Conservation (phyloP, 2,888 invertebrate species). For the Hirtodrosophila trivittata region DNA sequence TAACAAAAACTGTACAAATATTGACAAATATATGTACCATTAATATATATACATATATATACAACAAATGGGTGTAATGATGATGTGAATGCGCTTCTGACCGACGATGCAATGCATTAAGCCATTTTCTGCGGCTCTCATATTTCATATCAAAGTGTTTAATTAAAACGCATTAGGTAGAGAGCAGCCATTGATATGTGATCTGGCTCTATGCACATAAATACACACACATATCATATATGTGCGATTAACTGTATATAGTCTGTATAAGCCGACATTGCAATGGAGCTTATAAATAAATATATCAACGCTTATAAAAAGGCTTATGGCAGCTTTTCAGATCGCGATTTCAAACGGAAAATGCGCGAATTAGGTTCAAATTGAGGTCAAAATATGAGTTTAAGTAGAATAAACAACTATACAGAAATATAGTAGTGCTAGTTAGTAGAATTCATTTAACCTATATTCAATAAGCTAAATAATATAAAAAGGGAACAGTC, state of each 20-base stretch:
- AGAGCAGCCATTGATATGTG: neutral
- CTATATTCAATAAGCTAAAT: too few species aligned
- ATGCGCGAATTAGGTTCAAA: neutral
- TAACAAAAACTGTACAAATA: constrained; percentile 48
- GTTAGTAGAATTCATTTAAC: too few species aligned
- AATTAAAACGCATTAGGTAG: constrained; percentile 61
- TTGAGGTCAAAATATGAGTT: neutral
- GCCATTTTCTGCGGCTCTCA: constrained; percentile 35
- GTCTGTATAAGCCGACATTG: constrained; percentile 11
- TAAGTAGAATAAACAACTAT: too few species aligned
- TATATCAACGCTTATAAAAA: neutral
- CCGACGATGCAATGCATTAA: constrained; percentile 37
- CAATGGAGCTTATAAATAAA: constrained; percentile 7
- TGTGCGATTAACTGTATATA: constrained; percentile 12
- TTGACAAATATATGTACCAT: constrained; percentile 27
- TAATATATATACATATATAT: neutral
- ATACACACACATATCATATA: neutral
- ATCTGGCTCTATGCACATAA: neutral
- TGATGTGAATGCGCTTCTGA: constrained; percentile 5
- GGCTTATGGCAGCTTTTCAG: neutral
- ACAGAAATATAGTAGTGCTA: too few species aligned
- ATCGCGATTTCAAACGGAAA: neutral
- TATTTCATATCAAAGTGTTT: constrained; percentile 41
- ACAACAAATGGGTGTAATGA: constrained; percentile 9
- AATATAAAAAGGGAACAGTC: too few species aligned